Evolutionary conservation across 64 coral and sea anemone species (phyloP), one percentile per base, ranked within the genome.

Genomic region (Hydrozoanthus tunicans): DNA sequence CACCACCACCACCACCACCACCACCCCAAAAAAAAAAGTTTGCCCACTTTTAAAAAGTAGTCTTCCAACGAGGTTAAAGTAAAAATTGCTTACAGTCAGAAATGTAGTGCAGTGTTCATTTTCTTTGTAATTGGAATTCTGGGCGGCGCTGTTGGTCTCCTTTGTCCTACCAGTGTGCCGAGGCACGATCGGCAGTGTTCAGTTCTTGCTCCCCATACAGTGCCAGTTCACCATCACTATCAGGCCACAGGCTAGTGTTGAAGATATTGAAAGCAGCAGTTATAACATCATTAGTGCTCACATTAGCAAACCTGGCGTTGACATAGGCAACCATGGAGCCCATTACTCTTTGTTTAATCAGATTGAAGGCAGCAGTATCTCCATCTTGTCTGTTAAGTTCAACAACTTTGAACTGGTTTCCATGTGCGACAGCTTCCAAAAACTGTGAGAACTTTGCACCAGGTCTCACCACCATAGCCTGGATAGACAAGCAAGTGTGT

Each of bases 381-480:
- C 64, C 64, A 58, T 73, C 84, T 72, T 70, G 52, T 70, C 84
- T 89, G 53, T 89, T 89, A 57, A 89, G 68, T 89, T 70, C 53
- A 58, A 89, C 68, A 58, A 65, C 84, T 74, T 89, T 71, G 90
- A 77, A 71, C 53, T 88, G 84, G 84, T 74, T 72, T 57, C 53
- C 84, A 88, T 88, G 23, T 88, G 84, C 43, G 51, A 88, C 84
- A 88, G 51, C 66, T 88, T 88, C 84, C 65, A 73, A 66, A 88
- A 88, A 88, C 68, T 88, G 84, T 72, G 84, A 88, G 67, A 73
- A 51, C 84, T 73, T 73, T 88, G 84, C 84, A 88, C 84, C 84
- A 88, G 84, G 64, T 73, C 66, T 88, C 83, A 51, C 67, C 84
- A 88, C 84, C 84, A 73, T 88, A 88, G 84, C 84, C 13, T 88